Evolutionary conservation across 1,140 invertebrate genomes (phyloP), one percentile per base, ranked within the genome.

Genomic region (Plectrocnemia conspersa): DNA sequence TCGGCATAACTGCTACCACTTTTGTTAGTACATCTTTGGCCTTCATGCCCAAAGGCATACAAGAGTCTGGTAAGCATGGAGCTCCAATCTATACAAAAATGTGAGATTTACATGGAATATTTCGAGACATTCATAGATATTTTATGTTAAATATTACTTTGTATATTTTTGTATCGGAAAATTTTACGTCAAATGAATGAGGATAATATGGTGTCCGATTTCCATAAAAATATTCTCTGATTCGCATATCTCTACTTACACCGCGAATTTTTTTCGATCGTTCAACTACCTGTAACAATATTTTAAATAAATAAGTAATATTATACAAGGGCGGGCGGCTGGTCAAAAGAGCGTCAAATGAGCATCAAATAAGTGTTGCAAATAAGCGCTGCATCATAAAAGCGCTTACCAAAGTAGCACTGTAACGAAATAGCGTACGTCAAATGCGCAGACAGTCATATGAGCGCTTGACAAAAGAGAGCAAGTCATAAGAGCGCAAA

Each of bases 211-310:
- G 86, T 9, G 84, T 82, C 59, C 80, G 82, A 35, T 76, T 67
- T 10, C 93, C 87, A 76, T 98, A 98, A 73, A 98, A 98, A 74
- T 98, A 98, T 72, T 97, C 88, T 25, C 89, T 72, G n/a, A 97
- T 87, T 29, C 89, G 77, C 38, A 79, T 75, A 72, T 97, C 92
- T 38, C 91, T 74, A 0, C 79, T 69, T 67, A 95, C 91, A 2
- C 73, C 76, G 38, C 93, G 75, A 48, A 82, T 78, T n/a, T 77
- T 69, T 48, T 83, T 75, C 53, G 79, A 88, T 45, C 92, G 75
- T 68, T 93, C 91, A 0, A 95, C 93, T 18, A 93, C 86, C 85
- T 88, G 63, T 11, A 22, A n/a, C n/a, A n/a, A n/a, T n/a, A n/a
- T n/a, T n/a, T n/a, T n/a, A n/a, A n/a, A 52, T 22, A 41, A 41